Conservation (phyloP, 2,113 vertebrate species). For the Anser cygnoides region DNA sequence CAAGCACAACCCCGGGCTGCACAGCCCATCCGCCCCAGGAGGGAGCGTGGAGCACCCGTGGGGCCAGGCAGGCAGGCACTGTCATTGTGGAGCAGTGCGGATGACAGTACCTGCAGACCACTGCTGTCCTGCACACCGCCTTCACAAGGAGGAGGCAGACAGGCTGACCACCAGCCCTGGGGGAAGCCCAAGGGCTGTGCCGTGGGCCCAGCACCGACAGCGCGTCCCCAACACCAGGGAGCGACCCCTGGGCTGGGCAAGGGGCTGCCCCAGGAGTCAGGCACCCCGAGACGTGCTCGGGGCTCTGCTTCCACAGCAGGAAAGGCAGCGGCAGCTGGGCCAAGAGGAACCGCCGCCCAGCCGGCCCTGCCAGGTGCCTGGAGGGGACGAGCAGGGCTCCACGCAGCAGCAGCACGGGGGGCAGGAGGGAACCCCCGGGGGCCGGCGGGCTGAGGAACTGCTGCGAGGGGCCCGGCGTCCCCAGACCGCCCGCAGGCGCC, state of each 20-base stretch:
- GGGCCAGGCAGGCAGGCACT: rapidly evolving
- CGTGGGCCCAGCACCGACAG: neutral
- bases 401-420: neutral
- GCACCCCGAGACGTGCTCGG: rapidly evolving
- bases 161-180: neutral
- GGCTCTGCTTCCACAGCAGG: neutral
- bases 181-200: neutral
- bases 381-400: rapidly evolving
- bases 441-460: neutral
- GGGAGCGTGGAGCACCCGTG: neutral
- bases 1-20: neutral
- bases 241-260: rapidly evolving
- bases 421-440: neutral
- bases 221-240: neutral
- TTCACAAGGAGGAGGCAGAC: rapidly evolving
- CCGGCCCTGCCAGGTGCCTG: rapidly evolving
- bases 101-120: rapidly evolving
- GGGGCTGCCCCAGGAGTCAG: neutral
- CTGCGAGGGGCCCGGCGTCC: neutral
- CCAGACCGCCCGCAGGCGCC: neutral
- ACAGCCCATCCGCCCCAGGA: neutral
- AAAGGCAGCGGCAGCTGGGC: neutral
- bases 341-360: neutral
- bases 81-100: rapidly evolving
- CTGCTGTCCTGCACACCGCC: neutral